These are phyloP conservation scores for Heteromurus nitidus DNA, from an alignment of 2,888 invertebrate species.

Conservation along the genomic window DNA sequence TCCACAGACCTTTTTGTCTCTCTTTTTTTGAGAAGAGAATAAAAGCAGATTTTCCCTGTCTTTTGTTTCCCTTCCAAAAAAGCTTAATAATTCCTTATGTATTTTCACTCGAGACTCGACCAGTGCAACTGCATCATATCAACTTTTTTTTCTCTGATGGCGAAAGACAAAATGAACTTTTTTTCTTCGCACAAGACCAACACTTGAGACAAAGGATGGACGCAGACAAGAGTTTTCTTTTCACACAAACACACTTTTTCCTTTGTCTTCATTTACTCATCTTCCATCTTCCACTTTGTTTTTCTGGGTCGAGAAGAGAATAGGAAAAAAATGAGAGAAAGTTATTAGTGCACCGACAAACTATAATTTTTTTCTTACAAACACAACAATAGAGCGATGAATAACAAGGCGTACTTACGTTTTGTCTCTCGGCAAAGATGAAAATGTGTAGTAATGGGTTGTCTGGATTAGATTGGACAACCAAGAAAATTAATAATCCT, in stretches of 20 bases:
- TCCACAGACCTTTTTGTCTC: slow-evolving; percentile 6
- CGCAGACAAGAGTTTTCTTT: no score
- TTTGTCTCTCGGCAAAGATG: neutral
- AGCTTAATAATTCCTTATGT: slow-evolving; percentile 24
- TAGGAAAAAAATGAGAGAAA: neutral
- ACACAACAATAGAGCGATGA: no score
- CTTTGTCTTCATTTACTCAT: no score
- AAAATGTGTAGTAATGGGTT: neutral
- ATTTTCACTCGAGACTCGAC: neutral
- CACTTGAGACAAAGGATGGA: no score
- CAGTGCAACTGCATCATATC: no score
- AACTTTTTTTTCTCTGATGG: no score
- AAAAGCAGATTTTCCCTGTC: no score
- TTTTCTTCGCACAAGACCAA: neutral
- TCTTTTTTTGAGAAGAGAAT: no score
- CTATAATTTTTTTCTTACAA: no score
- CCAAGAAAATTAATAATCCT: slow-evolving; percentile 41
- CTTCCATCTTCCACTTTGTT: neutral
- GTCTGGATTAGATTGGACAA: neutral
- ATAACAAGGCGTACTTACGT: no score
- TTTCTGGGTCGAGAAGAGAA: neutral
- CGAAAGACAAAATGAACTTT: neutral
- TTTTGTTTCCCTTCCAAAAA: slow-evolving; percentile 5
- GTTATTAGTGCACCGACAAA: neutral
- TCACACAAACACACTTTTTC: no score